phyloP scores from a whole-genome alignment of 2,113 vertebrate genomes.

The Grantiella picta region DNA sequence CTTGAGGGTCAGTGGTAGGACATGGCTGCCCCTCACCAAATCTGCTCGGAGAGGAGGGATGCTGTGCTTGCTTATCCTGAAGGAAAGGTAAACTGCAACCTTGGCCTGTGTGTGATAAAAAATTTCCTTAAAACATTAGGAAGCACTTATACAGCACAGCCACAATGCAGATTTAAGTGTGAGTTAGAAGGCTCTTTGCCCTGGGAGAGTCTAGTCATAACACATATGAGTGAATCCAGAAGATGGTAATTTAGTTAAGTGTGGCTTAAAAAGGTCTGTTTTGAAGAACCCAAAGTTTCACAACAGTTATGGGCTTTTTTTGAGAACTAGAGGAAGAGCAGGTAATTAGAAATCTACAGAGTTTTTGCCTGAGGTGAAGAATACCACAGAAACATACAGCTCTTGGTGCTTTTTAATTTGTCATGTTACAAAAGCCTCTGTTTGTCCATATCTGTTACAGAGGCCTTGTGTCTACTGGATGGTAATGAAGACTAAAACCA shows the following conservation, averaged over 20 bases:
- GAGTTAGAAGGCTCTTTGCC: not conserved
- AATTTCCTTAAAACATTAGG: not conserved
- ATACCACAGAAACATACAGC: not conserved
- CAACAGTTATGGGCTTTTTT: not conserved
- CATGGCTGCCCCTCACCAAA: not conserved
- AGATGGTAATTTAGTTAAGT: not conserved
- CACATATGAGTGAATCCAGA: not conserved
- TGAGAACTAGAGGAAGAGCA: constrained; percentile 21
- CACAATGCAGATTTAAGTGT: not conserved
- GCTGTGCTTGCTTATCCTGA: not conserved
- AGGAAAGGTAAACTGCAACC: not conserved
- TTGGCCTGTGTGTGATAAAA: not conserved
- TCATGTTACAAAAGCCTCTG: not conserved
- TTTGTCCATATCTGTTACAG: not conserved
- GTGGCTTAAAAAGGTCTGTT: not conserved
- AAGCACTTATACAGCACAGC: not conserved
- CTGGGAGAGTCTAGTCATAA: not conserved
- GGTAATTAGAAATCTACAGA: constrained; percentile 4
- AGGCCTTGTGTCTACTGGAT: not conserved
- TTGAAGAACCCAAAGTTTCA: constrained; percentile 7
- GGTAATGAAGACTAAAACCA: constrained; percentile 4
- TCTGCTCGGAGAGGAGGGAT: accelerated
- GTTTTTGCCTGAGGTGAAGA: not conserved
- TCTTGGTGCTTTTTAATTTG: not conserved
- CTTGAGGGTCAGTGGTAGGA: not conserved